These are phyloP conservation scores for Hanleya hanleyi DNA, from an alignment of 2,888 invertebrate species.

Conservation along the genomic window DNA sequence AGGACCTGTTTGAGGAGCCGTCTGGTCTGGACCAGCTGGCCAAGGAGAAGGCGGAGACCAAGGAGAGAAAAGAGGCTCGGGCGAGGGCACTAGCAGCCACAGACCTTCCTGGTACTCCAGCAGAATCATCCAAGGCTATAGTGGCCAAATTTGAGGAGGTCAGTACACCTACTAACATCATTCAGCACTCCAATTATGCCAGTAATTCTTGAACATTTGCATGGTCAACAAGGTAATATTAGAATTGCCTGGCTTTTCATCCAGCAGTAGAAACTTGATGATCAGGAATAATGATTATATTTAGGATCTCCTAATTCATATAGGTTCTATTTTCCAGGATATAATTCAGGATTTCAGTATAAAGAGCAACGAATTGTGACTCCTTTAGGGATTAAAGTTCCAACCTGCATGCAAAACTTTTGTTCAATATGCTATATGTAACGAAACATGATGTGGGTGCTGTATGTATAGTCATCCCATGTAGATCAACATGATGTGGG, in stretches of 20 bases:
- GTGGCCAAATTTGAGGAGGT: conserved; percentile 73
- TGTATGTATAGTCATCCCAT: too few relatives aligned
- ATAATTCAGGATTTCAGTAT: neutral
- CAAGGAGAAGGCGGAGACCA: conserved; percentile 76
- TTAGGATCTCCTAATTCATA: neutral
- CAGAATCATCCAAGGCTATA: conserved; percentile 29
- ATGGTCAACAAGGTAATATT: too few relatives aligned
- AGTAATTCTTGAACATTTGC: too few relatives aligned
- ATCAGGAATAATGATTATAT: too few relatives aligned
- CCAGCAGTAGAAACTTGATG: too few relatives aligned
- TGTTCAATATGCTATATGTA: neutral
- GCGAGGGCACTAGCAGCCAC: conserved; percentile 73
- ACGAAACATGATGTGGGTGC: neutral
- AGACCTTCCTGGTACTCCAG: neutral
- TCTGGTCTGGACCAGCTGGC: conserved; percentile 77
- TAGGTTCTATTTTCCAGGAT: neutral
- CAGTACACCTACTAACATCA: too few relatives aligned
- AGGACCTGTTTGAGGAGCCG: conserved; percentile 87
- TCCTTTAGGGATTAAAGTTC: too few relatives aligned
- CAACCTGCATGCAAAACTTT: too few relatives aligned
- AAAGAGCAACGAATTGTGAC: too few relatives aligned
- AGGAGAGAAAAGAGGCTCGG: conserved; percentile 72
- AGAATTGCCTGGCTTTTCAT: too few relatives aligned
- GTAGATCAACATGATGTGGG: too few relatives aligned
- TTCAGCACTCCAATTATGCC: too few relatives aligned